Evolutionary conservation across 2,888 invertebrate species (phyloP).

Genomic region (Diarsia mendica): DNA sequence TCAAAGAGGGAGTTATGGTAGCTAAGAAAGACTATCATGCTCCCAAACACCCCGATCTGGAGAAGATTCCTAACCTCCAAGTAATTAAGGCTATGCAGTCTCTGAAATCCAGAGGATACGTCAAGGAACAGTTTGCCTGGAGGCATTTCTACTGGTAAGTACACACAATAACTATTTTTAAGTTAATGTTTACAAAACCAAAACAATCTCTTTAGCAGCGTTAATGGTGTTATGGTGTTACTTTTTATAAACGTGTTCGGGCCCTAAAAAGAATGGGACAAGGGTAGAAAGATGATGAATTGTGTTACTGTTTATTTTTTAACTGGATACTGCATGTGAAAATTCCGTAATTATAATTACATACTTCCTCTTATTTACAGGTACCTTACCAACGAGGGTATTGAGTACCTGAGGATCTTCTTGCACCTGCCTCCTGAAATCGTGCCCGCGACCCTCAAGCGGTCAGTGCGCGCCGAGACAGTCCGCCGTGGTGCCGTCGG

Average conservation of each 20-base stretch:
- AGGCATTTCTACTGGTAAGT: conserved; percentile 98
- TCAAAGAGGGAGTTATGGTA: conserved; percentile 99
- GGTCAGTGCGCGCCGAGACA: conserved; percentile 96
- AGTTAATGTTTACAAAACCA: conserved; percentile 17
- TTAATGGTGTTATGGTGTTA: too few relatives aligned
- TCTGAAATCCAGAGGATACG: conserved; percentile 98
- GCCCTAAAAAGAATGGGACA: too few relatives aligned
- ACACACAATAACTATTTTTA: not conserved
- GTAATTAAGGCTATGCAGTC: conserved; percentile 99
- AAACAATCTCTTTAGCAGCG: not conserved
- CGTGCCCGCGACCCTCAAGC: conserved; percentile 98
- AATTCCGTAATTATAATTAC: not conserved
- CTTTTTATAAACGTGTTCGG: too few relatives aligned
- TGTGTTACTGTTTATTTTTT: too few relatives aligned
- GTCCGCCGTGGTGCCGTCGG: conserved; percentile 93
- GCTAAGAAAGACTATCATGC: conserved; percentile 99
- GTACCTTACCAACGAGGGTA: conserved; percentile 99
- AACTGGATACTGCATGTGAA: too few relatives aligned
- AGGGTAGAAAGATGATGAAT: too few relatives aligned
- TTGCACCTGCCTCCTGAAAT: conserved; percentile 99
- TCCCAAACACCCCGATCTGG: conserved; percentile 99
- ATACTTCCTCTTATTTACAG: conserved; percentile 71
- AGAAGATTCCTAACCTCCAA: conserved; percentile 98
- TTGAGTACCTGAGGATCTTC: conserved; percentile 98
- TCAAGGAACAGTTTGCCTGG: conserved; percentile 99